These are phyloP conservation scores for Mactromeris polynyma DNA, from an alignment of 2,888 invertebrate genomes.

Conservation along the genomic window DNA sequence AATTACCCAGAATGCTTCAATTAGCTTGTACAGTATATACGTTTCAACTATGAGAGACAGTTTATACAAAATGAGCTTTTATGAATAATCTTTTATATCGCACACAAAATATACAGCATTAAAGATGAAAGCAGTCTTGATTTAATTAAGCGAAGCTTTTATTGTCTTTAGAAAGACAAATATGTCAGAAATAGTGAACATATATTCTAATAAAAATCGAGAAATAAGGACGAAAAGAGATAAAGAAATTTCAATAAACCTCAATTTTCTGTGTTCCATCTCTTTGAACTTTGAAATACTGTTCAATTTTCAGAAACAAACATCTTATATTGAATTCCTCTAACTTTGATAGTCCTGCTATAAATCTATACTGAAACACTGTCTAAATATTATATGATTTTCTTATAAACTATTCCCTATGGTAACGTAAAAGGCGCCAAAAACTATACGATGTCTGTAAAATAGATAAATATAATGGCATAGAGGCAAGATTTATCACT, in stretches of 20 bases:
- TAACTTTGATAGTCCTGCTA: neutral
- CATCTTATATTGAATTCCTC: neutral
- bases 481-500: neutral
- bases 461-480: conserved; percentile 9
- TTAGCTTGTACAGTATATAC: too few species aligned
- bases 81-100: neutral
- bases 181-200: neutral
- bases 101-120: neutral
- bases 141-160: neutral
- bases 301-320: conserved; percentile 1
- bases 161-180: neutral
- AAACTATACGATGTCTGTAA: conserved; percentile 11
- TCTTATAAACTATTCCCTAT: neutral
- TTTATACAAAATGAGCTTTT: neutral
- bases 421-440: conserved; percentile 19
- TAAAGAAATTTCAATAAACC: neutral
- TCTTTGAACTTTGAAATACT: conserved; percentile 11
- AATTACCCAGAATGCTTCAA: too few species aligned
- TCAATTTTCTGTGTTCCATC: neutral
- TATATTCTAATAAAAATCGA: neutral
- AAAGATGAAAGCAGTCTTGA: neutral
- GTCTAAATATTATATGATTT: conserved; percentile 10
- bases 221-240: neutral
- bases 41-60: too few species aligned
- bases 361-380: neutral